Percentiles rank a stretch among this genome's conserved stretches.
These are phyloP conservation scores for Megastigmus dorsalis DNA, from an alignment of 2,888 invertebrate genomes.

Conservation along the genomic window DNA sequence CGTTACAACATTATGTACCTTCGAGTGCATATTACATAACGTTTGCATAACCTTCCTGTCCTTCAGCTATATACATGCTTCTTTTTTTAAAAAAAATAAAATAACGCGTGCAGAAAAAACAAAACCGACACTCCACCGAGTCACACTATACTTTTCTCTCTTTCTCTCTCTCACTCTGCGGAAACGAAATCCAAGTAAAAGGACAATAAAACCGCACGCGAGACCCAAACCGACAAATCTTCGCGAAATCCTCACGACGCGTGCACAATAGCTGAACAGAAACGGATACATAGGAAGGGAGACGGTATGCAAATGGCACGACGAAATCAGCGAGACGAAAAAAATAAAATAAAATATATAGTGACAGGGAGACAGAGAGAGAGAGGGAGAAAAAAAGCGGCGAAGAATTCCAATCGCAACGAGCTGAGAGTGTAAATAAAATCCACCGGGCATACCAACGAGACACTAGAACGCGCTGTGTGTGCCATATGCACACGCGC, in stretches of 20 bases:
- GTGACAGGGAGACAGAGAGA: neutral
- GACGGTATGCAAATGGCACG: constrained; percentile 20
- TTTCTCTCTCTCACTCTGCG: neutral
- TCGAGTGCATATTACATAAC: constrained; percentile 28
- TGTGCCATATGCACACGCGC: neutral
- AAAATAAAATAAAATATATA: neutral
- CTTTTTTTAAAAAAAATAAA: constrained; percentile 18
- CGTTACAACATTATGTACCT: constrained; percentile 10
- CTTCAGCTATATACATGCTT: too few relatives aligned
- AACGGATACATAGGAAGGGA: constrained; percentile 1
- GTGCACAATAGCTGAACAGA: neutral
- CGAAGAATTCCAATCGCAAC: constrained; percentile 21
- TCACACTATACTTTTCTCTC: too few relatives aligned
- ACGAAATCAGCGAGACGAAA: neutral
- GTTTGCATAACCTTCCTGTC: constrained; percentile 20
- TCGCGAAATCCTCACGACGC: neutral
- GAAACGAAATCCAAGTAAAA: neutral
- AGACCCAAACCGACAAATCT: neutral
- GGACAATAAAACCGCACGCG: neutral
- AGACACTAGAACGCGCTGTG: too few relatives aligned
- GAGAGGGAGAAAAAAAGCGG: neutral
- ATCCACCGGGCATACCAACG: constrained; percentile 14
- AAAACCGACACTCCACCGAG: neutral
- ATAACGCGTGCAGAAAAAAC: neutral
- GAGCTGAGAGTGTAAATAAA: constrained; percentile 22